Base-by-base conservation (phyloP, 1,140 invertebrate genomes). In the Penaeus chinensis region DNA sequence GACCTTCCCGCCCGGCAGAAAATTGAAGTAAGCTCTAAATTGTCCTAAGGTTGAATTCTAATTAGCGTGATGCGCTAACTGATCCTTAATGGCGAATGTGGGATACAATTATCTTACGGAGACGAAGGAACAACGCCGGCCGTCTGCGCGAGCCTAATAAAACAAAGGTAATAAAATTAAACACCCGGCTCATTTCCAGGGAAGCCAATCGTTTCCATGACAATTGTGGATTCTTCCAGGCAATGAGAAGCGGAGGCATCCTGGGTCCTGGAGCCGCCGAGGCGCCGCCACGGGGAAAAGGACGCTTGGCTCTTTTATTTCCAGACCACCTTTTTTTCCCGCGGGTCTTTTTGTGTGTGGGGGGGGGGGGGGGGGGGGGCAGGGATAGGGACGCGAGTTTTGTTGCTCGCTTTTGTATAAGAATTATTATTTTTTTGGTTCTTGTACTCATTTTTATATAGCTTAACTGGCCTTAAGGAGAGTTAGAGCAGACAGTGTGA, bases 91-190 rank as follows among this genome's bases (percentile, higher is more conserved):
- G 83, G 83, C 74, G 24, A 78, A 71, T 85, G 83, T 85, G 71
- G 83, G 71, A 63, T 78, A 24, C 74, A 78, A 85, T 78, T 85
- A 65, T 85, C 83, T 85, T 78, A 11, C 37, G 61, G 63, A 65
- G 27, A 65, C 16, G 20, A n/a, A n/a, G 63, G 62, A n/a, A 13
- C 20, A 42, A 65, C 80, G 60, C 83, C n/a, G 74, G 22, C 61
- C 54, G 54, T 78, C 84, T 85, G 84, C 32, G 62, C 74, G 47
- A 24, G 84, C 76, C 84, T 42, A 85, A 85, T 85, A 85, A 85
- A 85, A 85, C 84, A 85, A 85, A 79, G 84, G 84, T 85, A 78
- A 77, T 85, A 85, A 85, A 85, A 82, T 82, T 82, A 82, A 82
- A 82, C 81, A 82, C 81, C 65, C 62, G 65, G 20, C 81, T 82